Base-by-base conservation (phyloP, 2,888 invertebrate genomes). In the Eupithecia tripunctaria region DNA sequence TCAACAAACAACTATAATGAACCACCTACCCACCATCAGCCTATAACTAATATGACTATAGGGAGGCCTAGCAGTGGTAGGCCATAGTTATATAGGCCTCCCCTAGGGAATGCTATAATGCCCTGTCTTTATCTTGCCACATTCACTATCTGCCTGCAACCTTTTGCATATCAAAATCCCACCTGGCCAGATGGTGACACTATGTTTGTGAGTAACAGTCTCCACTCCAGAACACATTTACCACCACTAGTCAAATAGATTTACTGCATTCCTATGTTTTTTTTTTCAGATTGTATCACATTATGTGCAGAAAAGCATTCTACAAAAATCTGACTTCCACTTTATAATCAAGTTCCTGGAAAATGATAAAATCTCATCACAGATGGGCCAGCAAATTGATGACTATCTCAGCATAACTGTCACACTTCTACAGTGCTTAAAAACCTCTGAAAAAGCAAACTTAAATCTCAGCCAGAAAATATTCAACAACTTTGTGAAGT, bases 211-310 rank as follows among this genome's bases (percentile, higher is more conserved):
- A n/a, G n/a, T n/a, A n/a, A n/a, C n/a, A n/a, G n/a, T n/a, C n/a
- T n/a, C n/a, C n/a, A n/a, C n/a, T n/a, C n/a, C n/a, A n/a, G n/a
- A n/a, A n/a, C n/a, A n/a, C n/a, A n/a, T n/a, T n/a, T n/a, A n/a
- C n/a, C n/a, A n/a, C n/a, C n/a, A 14, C 14, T 41, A 41, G 14
- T 41, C 14, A 41, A 41, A 41, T 41, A 59, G 15, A 27, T 27
- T 14, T 12, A 27, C 14, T 59, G 21, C 2, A 4, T 27, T 59
- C 2, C 3, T 12, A 21, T 59, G 21, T 32, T 14, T 60, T 15
- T 29, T 18, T 60, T 82, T 93, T 25, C 90, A 94, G 94, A 85
- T 93, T 67, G 86, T 93, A 21, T 85, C 92, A 47, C 85, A 88
- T 51, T 92, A 88, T 78, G 79, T 93, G 10, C 85, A 89, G 70